Conservation (phyloP, 2,797 vertebrate genomes). For the Onychomys leucogaster region DNA sequence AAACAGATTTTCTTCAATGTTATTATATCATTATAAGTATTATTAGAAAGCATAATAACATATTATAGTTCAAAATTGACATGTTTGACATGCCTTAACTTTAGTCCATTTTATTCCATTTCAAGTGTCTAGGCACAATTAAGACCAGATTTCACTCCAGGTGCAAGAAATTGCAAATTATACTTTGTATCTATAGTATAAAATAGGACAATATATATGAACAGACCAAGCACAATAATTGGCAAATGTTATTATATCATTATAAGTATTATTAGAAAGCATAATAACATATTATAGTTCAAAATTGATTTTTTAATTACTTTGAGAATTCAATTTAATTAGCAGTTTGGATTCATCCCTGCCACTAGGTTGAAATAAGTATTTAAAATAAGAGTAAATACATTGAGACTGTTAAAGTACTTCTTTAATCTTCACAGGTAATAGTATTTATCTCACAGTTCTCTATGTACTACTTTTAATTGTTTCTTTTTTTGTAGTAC, state of each 20-base stretch:
- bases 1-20: background rate
- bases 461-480: background rate
- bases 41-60: no score
- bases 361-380: background rate
- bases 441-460: background rate
- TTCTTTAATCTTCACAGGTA: background rate
- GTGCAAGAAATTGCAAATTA: background rate
- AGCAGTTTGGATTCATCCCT: background rate
- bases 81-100: background rate
- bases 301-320: background rate
- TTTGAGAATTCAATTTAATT: background rate
- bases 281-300: background rate
- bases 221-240: background rate
- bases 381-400: conserved; percentile 33
- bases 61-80: no score
- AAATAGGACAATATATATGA: background rate
- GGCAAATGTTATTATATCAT: background rate
- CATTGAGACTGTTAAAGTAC: background rate
- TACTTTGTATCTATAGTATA: background rate
- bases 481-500: conserved; percentile 21
- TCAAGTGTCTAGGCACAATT: background rate
- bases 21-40: no score
- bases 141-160: background rate
- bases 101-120: background rate
- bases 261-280: background rate